Evolutionary conservation across 2,797 vertebrate genomes (phyloP).

Genomic region (Podarcis lilfordi): DNA sequence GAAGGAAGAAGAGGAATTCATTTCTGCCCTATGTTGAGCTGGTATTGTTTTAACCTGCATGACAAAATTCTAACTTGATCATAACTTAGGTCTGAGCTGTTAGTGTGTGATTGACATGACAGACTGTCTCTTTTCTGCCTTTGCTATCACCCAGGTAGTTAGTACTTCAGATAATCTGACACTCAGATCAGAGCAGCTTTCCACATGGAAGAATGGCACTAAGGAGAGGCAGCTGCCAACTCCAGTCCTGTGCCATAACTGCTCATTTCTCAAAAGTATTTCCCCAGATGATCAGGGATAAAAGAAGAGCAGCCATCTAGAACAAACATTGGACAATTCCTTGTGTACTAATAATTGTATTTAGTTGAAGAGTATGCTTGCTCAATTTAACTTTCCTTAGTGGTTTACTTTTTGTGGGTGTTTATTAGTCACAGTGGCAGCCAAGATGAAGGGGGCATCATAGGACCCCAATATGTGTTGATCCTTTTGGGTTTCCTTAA

Average conservation of each 20-base stretch:
- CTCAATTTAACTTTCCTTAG: conserved; percentile 37
- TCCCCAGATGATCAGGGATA: not conserved
- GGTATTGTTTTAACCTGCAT: conserved; percentile 1
- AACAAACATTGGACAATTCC: not conserved
- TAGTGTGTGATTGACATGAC: not conserved
- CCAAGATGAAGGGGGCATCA: conserved; percentile 44
- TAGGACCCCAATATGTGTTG: conserved; percentile 57
- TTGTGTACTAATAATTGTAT: not conserved
- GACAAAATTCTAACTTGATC: conserved; percentile 18
- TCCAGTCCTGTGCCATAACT: not conserved
- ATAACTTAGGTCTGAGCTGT: not conserved
- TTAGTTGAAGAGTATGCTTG: conserved; percentile 22
- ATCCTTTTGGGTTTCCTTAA: conserved; percentile 68
- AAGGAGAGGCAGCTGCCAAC: not conserved
- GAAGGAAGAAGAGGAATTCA: not conserved
- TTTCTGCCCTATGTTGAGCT: not conserved
- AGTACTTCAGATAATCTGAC: not conserved
- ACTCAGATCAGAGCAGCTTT: not conserved
- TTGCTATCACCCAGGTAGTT: fast-evolving
- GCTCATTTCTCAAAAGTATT: not conserved
- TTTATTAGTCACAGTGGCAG: conserved; percentile 49
- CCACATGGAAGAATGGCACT: fast-evolving
- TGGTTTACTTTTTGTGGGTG: conserved; percentile 48
- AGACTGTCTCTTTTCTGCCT: conserved; percentile 10
- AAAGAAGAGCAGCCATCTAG: not conserved